Percentiles rank a stretch among this genome's conserved stretches.
Conservation (phyloP, 2,888 invertebrate genomes). For the Xanthia icteritia region DNA sequence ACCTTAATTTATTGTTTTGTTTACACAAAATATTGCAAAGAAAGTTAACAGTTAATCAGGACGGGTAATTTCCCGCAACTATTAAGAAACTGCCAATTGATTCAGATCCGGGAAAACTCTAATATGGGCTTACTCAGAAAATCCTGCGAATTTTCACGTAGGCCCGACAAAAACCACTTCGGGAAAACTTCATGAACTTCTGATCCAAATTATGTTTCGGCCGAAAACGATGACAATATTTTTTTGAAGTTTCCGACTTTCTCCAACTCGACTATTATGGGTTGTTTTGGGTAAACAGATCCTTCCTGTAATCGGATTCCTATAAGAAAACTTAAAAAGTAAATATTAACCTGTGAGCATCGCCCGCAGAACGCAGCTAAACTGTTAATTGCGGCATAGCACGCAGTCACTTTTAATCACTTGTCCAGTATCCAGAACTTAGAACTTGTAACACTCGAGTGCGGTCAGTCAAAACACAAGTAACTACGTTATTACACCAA, state of each 20-base stretch:
- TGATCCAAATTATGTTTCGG: constrained; percentile 25
- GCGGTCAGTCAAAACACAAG: constrained; percentile 86
- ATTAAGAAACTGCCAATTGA: constrained; percentile 23
- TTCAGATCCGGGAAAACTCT: constrained; percentile 13
- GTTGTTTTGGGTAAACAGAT: constrained; percentile 10
- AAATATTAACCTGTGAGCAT: constrained; percentile 89
- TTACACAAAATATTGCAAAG: constrained; percentile 14
- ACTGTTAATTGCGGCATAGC: constrained; percentile 87
- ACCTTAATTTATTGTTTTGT: constrained; percentile 56
- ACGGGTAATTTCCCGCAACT: background rate
- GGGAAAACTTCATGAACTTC: constrained; percentile 52
- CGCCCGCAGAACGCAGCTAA: constrained; percentile 89
- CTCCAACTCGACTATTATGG: constrained; percentile 18
- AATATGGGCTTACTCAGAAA: constrained; percentile 3
- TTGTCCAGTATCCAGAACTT: constrained; percentile 87
- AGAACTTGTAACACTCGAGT: constrained; percentile 82
- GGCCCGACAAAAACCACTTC: constrained; percentile 38
- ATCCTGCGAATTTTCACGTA: constrained; percentile 17
- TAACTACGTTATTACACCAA: constrained; percentile 83
- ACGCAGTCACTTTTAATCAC: constrained; percentile 88
- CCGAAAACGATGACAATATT: constrained; percentile 38
- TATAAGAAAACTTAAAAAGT: constrained; percentile 78
- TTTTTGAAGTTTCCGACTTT: constrained; percentile 47
- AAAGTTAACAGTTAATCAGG: background rate
- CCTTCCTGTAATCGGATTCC: constrained; percentile 71